phyloP scores from a whole-genome alignment of 2,113 vertebrate genomes.

The Pavo muticus region DNA sequence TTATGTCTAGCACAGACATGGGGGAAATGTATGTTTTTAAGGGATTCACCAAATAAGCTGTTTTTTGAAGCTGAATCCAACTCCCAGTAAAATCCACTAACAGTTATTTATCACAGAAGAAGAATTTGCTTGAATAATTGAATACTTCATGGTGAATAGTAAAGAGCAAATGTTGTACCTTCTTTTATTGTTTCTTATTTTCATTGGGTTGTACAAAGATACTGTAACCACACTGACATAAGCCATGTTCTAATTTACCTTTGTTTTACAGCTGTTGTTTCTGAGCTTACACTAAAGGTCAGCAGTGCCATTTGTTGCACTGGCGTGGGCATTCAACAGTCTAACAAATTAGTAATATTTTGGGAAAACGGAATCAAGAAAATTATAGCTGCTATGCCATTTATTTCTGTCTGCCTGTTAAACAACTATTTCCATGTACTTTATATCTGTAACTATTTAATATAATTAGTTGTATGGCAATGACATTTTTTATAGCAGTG shows the following conservation, averaged over 20 bases:
- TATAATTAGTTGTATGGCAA: slow-evolving; percentile 54
- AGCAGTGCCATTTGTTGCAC: slow-evolving; percentile 14
- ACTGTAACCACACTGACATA: slow-evolving; percentile 6
- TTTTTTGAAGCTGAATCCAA: background rate
- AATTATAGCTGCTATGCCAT: slow-evolving; percentile 19
- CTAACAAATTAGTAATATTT: slow-evolving; percentile 23
- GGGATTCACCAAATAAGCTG: background rate
- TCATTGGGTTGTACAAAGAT: background rate
- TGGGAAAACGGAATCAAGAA: slow-evolving; percentile 27
- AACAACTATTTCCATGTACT: slow-evolving; percentile 40
- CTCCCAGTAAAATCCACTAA: background rate
- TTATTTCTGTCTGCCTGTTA: slow-evolving; percentile 58
- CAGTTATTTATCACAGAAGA: slow-evolving; percentile 26
- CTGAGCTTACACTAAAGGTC: slow-evolving; percentile 41
- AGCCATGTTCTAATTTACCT: slow-evolving; percentile 60
- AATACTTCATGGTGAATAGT: background rate
- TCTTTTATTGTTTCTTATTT: slow-evolving; percentile 10
- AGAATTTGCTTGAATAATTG: slow-evolving; percentile 6
- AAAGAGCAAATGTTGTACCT: slow-evolving; percentile 14
- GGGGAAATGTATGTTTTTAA: background rate
- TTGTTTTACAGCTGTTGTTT: slow-evolving; percentile 52
- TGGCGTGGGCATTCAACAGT: background rate
- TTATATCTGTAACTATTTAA: slow-evolving; percentile 61
- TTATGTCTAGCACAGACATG: background rate
- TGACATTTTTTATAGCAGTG: slow-evolving; percentile 44